A percentile compares a stretch with the other conserved stretches of the same genome.
Conservation (phyloP, 2,113 vertebrate genomes). For the Microcebus ravelobensis region DNA sequence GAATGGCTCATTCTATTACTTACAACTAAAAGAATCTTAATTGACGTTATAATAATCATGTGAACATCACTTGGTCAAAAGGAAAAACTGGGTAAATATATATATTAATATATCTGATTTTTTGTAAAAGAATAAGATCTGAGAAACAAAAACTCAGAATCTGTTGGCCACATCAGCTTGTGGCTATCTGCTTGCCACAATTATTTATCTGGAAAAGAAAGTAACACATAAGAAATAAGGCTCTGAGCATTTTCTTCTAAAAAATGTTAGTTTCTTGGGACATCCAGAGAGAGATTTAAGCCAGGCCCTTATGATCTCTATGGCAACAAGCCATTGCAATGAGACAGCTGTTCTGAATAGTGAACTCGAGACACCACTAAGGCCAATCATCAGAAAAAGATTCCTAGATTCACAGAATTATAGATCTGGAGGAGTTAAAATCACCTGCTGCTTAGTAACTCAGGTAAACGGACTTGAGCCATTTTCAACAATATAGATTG, state of each 20-base stretch:
- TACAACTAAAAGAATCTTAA: not conserved
- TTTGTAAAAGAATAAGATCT: not conserved
- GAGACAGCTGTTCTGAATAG: not conserved
- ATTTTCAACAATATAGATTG: not conserved
- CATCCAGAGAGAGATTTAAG: not conserved
- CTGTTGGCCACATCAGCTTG: not conserved
- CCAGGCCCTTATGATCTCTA: not conserved
- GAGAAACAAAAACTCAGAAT: slow-evolving; percentile 23
- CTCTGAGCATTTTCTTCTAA: not conserved
- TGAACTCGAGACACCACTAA: not conserved
- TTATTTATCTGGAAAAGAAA: not conserved
- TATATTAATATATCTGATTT: not conserved
- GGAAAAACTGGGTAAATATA: not conserved
- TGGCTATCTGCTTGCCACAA: not conserved
- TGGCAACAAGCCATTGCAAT: not conserved
- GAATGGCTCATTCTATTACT: not conserved
- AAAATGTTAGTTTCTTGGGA: not conserved
- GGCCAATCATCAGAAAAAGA: not conserved
- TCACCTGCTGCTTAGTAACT: not conserved
- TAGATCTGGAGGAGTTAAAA: not conserved
- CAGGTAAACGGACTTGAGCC: too few relatives aligned
- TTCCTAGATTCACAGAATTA: not conserved
- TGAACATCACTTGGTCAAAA: slow-evolving; percentile 21
- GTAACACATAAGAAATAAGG: not conserved
- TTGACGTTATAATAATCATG: not conserved